Evolutionary conservation across 2,888 invertebrate species (phyloP), one percentile per base, ranked within the genome.

Genomic region (Dastarcus helophoroides): DNA sequence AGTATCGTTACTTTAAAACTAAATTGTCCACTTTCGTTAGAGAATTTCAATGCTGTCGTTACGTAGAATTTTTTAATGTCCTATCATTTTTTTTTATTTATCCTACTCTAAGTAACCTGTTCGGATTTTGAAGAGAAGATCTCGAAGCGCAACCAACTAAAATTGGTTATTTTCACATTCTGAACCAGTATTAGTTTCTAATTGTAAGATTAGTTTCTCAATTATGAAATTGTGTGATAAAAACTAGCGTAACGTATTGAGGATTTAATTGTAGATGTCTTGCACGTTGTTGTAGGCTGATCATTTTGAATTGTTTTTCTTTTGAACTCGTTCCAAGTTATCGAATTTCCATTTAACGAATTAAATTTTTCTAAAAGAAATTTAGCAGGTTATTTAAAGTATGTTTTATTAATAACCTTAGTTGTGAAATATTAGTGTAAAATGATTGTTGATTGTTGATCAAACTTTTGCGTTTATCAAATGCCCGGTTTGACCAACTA

Each of bases 401-500:
- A 47, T 44, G 38, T 48, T 48, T 46, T 42, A 42, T 43, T 48
- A 44, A 40, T 41, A 46, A 46, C 40, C 43, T 50, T 49, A 47
- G 45, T 50, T 51, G 48, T 50, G 46, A 51, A 47, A 46, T 48
- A 46, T 51, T 54, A 53, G 50, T 50, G 51, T 48, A 30, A 38
- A 42, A 50, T 47, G 46, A 47, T 43, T 49, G 50, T 52, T 51
- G 50, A 47, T 47, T 47, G 42, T 44, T 48, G 50, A 50, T 47
- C 53, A 47, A 47, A 46, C 31, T 37, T 43, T 47, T 48, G 44
- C 46, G 42, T 47, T 48, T 51, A 47, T 52, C 48, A 48, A 47
- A 51, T 48, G n/a, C n/a, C 43, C 44, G 41, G 37, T 41, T 52
- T 50, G 52, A 49, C 52, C 49, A 48, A 43, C 43, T 38, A 46